A percentile compares a stretch with the other conserved stretches of the same genome.
These are phyloP conservation scores for Meteorus cinctellus DNA, from an alignment of 2,888 invertebrate species.

Conservation along the genomic window DNA sequence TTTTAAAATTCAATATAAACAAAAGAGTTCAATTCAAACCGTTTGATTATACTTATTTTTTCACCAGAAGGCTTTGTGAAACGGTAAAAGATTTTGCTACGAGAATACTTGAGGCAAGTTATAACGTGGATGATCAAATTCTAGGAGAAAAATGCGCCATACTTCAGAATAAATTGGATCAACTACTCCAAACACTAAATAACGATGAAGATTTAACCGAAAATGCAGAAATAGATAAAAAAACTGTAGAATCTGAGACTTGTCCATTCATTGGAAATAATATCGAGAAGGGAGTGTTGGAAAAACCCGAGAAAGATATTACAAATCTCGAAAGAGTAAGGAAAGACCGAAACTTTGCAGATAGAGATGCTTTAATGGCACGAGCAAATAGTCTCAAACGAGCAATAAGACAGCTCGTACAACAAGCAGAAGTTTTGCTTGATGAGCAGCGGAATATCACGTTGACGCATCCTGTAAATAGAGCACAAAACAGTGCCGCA, in stretches of 20 bases:
- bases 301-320: conserved; percentile 76
- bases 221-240: conserved; percentile 59
- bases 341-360: conserved; percentile 74
- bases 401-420: conserved; percentile 86
- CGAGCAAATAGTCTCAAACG: conserved; percentile 89
- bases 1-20: neutral
- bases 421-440: conserved; percentile 84
- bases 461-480: conserved; percentile 63
- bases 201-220: conserved; percentile 77
- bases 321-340: conserved; percentile 72
- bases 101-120: conserved; percentile 77
- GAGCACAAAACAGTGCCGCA: conserved; percentile 57
- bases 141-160: conserved; percentile 82
- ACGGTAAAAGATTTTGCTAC: conserved; percentile 85
- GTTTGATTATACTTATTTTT: neutral
- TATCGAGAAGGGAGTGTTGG: conserved; percentile 73
- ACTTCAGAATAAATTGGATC: conserved; percentile 84
- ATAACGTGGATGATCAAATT: conserved; percentile 77
- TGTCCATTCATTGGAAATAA: conserved; percentile 56
- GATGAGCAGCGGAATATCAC: conserved; percentile 75
- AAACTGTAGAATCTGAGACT: conserved; percentile 54
- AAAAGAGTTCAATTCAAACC: neutral
- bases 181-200: conserved; percentile 82
- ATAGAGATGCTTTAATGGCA: conserved; percentile 77
- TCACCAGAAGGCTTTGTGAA: conserved; percentile 80